These are phyloP conservation scores for Oscheius sp. DNA, from an alignment of 1,140 invertebrate genomes.

Conservation along the genomic window DNA sequence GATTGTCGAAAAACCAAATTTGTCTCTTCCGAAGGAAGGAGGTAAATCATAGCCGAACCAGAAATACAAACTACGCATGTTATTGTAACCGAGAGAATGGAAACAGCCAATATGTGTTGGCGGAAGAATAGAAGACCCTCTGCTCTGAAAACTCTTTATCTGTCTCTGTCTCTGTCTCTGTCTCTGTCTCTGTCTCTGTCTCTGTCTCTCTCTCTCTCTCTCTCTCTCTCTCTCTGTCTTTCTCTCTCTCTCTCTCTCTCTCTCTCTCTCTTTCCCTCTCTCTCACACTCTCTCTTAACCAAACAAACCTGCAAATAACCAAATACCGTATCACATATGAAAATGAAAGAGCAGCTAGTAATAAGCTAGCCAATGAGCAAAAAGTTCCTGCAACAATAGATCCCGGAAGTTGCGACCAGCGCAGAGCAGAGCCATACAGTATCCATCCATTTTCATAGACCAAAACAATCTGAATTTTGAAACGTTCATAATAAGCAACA, in stretches of 20 bases:
- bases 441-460: neutral
- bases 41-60: neutral
- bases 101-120: neutral
- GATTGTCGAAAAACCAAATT: neutral
- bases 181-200: too few species aligned
- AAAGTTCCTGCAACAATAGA: neutral
- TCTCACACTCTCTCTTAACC: too few species aligned
- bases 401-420: neutral
- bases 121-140: neutral
- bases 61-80: neutral
- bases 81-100: neutral
- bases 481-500: neutral
- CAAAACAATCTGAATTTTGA: neutral
- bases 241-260: too few species aligned
- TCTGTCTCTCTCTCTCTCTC: too few species aligned
- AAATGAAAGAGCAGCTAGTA: neutral
- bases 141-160: neutral
- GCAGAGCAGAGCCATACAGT: neutral
- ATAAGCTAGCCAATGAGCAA: neutral
- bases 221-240: too few species aligned
- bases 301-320: neutral
- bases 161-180: too few species aligned
- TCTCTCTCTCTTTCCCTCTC: too few species aligned
- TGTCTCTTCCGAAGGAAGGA: neutral
- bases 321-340: neutral